Conservation (phyloP, 2,113 vertebrate genomes). For the Odobenus rosmarus region DNA sequence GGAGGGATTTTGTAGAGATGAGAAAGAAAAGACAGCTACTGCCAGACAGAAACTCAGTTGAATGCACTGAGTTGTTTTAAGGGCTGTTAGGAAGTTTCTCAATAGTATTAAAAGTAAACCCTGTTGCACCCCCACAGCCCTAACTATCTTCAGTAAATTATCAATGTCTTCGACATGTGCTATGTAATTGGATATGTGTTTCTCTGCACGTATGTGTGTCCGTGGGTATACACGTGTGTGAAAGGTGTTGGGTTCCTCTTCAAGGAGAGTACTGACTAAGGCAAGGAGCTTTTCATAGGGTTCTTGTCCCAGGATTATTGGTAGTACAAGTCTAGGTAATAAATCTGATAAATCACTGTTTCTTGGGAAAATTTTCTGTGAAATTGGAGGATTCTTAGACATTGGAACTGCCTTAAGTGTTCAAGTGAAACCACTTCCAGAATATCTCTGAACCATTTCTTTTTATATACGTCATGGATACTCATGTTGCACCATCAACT, state of each 20-base stretch:
- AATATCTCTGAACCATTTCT: not conserved
- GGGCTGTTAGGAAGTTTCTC: not conserved
- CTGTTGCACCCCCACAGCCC: not conserved
- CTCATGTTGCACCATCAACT: not conserved
- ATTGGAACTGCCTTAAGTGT: not conserved
- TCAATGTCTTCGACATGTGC: not conserved
- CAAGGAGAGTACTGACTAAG: not conserved
- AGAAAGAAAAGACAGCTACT: not conserved
- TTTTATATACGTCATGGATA: not conserved
- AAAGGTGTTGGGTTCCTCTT: not conserved
- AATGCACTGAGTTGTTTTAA: not conserved
- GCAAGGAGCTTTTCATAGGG: not conserved
- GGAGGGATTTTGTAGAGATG: not conserved
- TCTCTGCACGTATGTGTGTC: not conserved
- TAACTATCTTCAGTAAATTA: not conserved
- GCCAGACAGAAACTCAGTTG: not conserved
- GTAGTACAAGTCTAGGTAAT: not conserved
- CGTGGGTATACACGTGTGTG: not conserved
- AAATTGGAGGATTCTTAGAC: not conserved
- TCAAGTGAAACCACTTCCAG: not conserved
- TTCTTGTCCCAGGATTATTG: not conserved
- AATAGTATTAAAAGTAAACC: not conserved
- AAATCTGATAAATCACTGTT: not conserved
- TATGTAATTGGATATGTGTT: not conserved
- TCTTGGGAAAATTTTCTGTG: not conserved